Evolutionary conservation across 92 coral and sea anemone genomes (phyloP).

Genomic region (Zoanthus gigantus): DNA sequence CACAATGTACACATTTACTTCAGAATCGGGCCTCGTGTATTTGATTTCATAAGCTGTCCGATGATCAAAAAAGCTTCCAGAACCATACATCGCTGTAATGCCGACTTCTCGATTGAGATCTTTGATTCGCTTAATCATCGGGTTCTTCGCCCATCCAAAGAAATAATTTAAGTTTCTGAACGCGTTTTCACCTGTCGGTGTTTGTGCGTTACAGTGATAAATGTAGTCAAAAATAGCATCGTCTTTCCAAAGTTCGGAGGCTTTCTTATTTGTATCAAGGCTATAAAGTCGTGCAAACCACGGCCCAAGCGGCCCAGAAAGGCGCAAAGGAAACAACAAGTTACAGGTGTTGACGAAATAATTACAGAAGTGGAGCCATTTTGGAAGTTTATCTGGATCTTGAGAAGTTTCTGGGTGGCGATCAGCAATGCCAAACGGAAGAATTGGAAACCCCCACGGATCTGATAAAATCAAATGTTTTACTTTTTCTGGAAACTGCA

Average conservation of each 20-base stretch:
- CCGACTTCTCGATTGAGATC: slow-evolving; percentile 69
- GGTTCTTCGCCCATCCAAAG: slow-evolving; percentile 89
- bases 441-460: slow-evolving; percentile 98
- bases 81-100: slow-evolving; percentile 88
- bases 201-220: slow-evolving; percentile 91
- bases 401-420: slow-evolving; percentile 81
- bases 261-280: slow-evolving; percentile 75
- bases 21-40: slow-evolving; percentile 80
- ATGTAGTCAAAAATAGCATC: slow-evolving; percentile 76
- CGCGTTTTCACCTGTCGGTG: slow-evolving; percentile 92
- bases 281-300: slow-evolving; percentile 74
- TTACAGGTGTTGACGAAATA: slow-evolving; percentile 74
- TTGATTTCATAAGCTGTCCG: slow-evolving; percentile 97
- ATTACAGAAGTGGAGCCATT: slow-evolving; percentile 82
- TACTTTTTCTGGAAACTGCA: slow-evolving; percentile 83
- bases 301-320: slow-evolving; percentile 84
- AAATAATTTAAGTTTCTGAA: slow-evolving; percentile 86
- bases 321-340: slow-evolving; percentile 74
- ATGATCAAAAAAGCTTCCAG: slow-evolving; percentile 89
- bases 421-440: slow-evolving; percentile 90
- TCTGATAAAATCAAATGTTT: slow-evolving; percentile 85
- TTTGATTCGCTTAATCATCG: slow-evolving; percentile 87
- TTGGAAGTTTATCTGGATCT: slow-evolving; percentile 71
- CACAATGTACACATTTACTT: slow-evolving; percentile 84
- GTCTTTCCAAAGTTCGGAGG: slow-evolving; percentile 87